Conservation (phyloP, 64 coral and sea anemone genomes). For the Porites lutea region DNA sequence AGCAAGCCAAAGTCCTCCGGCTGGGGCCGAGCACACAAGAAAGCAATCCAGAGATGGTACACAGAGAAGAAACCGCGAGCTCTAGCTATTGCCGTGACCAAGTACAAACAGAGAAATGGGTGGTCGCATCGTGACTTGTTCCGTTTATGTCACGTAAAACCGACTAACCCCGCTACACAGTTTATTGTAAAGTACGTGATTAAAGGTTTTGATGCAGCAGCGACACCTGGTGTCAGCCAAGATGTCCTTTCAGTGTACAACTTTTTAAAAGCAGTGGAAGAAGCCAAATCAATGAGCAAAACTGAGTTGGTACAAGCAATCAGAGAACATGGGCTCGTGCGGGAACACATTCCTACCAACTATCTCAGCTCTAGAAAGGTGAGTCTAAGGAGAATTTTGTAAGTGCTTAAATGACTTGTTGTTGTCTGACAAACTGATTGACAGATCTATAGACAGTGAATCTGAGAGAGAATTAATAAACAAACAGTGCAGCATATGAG, state of each 20-base stretch:
- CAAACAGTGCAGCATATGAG: too few species aligned
- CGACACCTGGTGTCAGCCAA: slow-evolving; percentile 60
- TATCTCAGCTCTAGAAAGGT: slow-evolving; percentile 71
- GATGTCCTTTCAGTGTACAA: slow-evolving; percentile 58
- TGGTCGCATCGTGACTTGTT: slow-evolving; percentile 91
- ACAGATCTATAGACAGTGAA: too few species aligned
- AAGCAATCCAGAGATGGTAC: slow-evolving; percentile 95
- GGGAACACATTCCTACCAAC: slow-evolving; percentile 90
- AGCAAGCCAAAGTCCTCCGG: slow-evolving; percentile 68
- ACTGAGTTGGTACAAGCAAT: slow-evolving; percentile 61
- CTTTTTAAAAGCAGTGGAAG: slow-evolving; percentile 71
- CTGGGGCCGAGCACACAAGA: slow-evolving; percentile 87
- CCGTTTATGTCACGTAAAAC: slow-evolving; percentile 87
- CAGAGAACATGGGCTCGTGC: slow-evolving; percentile 55
- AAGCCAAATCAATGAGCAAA: slow-evolving; percentile 79
- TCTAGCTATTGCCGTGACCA: slow-evolving; percentile 85
- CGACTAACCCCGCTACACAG: slow-evolving; percentile 29
- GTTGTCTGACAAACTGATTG: too few species aligned
- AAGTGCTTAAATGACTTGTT: too few species aligned
- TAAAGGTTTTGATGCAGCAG: slow-evolving; percentile 78
- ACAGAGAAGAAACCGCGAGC: slow-evolving; percentile 72
- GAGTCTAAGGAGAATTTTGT: not conserved
- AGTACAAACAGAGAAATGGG: slow-evolving; percentile 95
- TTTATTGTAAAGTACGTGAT: slow-evolving; percentile 90
- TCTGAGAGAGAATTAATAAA: too few species aligned